A percentile compares a stretch with the other conserved stretches of the same genome.
Conservation (phyloP, 2,113 vertebrate species). For the Hippocampus mohnikei region DNA sequence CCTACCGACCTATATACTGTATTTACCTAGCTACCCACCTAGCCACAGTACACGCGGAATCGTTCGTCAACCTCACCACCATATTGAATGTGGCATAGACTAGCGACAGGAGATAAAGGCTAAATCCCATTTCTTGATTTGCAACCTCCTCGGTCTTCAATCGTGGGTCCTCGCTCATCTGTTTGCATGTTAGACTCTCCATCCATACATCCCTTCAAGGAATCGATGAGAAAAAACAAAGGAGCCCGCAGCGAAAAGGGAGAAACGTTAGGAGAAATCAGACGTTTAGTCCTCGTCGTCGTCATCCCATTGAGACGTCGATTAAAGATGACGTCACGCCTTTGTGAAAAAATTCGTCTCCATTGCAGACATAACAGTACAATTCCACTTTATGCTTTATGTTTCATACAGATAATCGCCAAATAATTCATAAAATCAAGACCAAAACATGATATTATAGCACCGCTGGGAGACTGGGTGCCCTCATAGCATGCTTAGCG, state of each 20-base stretch:
- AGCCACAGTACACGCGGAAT: not conserved
- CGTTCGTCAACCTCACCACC: not conserved
- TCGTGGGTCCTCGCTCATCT: not conserved
- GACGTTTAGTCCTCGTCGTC: not conserved
- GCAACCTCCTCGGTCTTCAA: not conserved
- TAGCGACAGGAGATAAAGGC: not conserved
- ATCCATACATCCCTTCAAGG: not conserved
- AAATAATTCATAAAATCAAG: too few relatives aligned
- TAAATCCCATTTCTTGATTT: conserved; percentile 2
- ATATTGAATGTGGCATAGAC: not conserved
- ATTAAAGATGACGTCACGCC: not conserved
- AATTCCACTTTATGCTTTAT: not conserved
- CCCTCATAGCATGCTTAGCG: too few relatives aligned
- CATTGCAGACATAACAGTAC: not conserved
- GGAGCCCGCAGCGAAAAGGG: not conserved
- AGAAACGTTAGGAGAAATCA: not conserved
- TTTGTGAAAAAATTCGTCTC: not conserved
- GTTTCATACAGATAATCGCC: not conserved
- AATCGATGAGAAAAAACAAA: not conserved
- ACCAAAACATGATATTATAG: too few relatives aligned
- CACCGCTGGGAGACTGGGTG: too few relatives aligned
- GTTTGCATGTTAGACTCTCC: not conserved
- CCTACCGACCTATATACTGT: not conserved
- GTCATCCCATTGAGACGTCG: not conserved
- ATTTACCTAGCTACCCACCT: not conserved